Percentiles rank a stretch among this genome's conserved stretches.
Conservation (phyloP, 2,797 vertebrate genomes). For the Arrhamphus sclerolepis region DNA sequence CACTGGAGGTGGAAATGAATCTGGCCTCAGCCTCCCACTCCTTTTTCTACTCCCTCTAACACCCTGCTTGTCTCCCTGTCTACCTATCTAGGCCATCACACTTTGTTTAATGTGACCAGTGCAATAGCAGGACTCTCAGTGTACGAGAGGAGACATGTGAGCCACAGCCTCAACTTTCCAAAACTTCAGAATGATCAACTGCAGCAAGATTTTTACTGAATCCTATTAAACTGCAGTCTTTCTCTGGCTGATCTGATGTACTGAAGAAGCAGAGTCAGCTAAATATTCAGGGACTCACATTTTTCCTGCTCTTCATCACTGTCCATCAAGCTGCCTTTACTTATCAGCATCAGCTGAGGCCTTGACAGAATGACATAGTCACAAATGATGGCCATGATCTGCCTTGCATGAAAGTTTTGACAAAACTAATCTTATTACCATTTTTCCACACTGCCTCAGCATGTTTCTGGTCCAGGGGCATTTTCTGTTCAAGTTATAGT, state of each 20-base stretch:
- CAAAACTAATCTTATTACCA: slow-evolving; percentile 70
- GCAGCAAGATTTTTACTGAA: slow-evolving; percentile 53
- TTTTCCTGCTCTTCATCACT: slow-evolving; percentile 64
- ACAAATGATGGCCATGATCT: slow-evolving; percentile 62
- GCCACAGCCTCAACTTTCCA: slow-evolving; percentile 34
- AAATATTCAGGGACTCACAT: slow-evolving; percentile 46
- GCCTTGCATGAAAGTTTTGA: slow-evolving; percentile 52
- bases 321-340: slow-evolving; percentile 61
- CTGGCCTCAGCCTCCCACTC: slow-evolving; percentile 72
- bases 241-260: slow-evolving; percentile 37
- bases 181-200: slow-evolving; percentile 56
- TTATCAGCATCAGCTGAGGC: slow-evolving; percentile 61
- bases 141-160: not conserved
- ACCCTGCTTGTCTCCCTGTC: slow-evolving; percentile 57
- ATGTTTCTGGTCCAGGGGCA: slow-evolving; percentile 41
- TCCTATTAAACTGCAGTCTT: slow-evolving; percentile 56
- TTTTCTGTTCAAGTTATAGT: slow-evolving; percentile 37
- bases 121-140: slow-evolving; percentile 9
- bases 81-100: slow-evolving; percentile 63
- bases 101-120: slow-evolving; percentile 46
- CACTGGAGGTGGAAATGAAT: slow-evolving; percentile 87
- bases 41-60: slow-evolving; percentile 58
- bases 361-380: slow-evolving; percentile 67
- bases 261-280: slow-evolving; percentile 64
- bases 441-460: slow-evolving; percentile 63